phyloP scores from a whole-genome alignment of 2,113 vertebrate genomes.

The Perognathus longimembris region DNA sequence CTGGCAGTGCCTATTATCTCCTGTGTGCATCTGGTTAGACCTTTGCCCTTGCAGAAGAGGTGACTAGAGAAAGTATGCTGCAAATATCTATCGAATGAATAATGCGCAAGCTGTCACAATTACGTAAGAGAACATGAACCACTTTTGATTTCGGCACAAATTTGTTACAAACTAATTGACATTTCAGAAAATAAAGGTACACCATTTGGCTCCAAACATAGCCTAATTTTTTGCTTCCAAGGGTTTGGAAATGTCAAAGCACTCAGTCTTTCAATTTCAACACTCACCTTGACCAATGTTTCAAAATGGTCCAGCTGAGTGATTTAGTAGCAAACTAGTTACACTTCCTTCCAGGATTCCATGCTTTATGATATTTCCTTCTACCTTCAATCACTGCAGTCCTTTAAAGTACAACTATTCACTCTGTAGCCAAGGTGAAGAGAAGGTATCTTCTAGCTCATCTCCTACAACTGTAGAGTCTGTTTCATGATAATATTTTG shows the following conservation, averaged over 20 bases:
- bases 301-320: conserved; percentile 45
- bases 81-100: background rate
- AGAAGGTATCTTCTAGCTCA: background rate
- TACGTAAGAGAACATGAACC: conserved; percentile 1
- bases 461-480: background rate
- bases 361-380: background rate
- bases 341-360: conserved; percentile 6
- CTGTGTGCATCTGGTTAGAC: background rate
- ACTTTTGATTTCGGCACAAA: conserved; percentile 36
- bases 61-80: background rate
- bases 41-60: background rate
- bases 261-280: conserved; percentile 33
- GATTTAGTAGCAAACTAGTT: conserved; percentile 36
- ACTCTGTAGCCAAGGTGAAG: background rate
- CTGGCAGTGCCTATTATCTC: background rate
- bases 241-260: background rate
- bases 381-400: conserved; percentile 5
- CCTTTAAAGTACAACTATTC: conserved; percentile 25
- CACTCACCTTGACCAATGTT: conserved; percentile 44
- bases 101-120: background rate
- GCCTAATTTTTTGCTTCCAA: conserved; percentile 23
- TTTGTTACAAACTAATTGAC: conserved; percentile 57
- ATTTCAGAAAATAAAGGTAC: conserved; percentile 46
- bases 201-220: conserved; percentile 37
- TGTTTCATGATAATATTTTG: background rate